A percentile compares a stretch with the other conserved stretches of the same genome.
phyloP scores from a whole-genome alignment of 1,140 invertebrate genomes.

The Penaeus indicus region DNA sequence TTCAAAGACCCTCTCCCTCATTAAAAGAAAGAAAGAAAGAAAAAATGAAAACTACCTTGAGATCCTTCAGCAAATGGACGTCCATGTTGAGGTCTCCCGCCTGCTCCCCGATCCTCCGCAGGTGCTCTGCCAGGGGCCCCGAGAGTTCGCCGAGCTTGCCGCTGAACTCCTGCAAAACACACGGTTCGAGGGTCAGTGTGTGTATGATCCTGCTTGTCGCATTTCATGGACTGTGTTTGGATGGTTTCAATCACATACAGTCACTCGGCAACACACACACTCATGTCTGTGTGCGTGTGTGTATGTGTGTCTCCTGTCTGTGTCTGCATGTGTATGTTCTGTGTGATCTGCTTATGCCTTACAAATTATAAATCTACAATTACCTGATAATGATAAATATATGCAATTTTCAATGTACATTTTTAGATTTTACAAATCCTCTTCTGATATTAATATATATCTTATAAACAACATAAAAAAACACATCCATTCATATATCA shows the following conservation, averaged over 20 bases:
- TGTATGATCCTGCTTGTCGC: background rate
- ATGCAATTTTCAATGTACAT: no score
- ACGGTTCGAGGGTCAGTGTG: background rate
- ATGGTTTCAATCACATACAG: background rate
- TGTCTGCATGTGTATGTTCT: no score
- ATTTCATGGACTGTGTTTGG: no score
- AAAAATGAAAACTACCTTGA: slow-evolving; percentile 56
- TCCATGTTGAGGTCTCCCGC: slow-evolving; percentile 73
- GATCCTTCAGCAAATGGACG: slow-evolving; percentile 73
- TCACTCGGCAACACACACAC: no score
- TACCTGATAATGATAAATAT: no score
- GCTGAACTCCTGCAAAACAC: slow-evolving; percentile 55
- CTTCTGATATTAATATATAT: no score
- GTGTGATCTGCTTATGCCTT: no score
- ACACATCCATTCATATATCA: background rate
- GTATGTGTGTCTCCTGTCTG: no score
- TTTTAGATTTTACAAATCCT: no score
- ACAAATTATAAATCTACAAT: no score
- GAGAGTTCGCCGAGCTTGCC: slow-evolving; percentile 73
- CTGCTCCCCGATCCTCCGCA: slow-evolving; percentile 81
- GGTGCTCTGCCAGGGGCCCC: slow-evolving; percentile 83
- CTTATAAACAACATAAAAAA: background rate
- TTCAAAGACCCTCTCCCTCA: background rate
- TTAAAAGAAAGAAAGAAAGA: no score
- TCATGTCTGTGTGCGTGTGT: background rate